phyloP scores from a whole-genome alignment of 1,140 invertebrate species.

The honey bee (Apis mellifera) region DNA sequence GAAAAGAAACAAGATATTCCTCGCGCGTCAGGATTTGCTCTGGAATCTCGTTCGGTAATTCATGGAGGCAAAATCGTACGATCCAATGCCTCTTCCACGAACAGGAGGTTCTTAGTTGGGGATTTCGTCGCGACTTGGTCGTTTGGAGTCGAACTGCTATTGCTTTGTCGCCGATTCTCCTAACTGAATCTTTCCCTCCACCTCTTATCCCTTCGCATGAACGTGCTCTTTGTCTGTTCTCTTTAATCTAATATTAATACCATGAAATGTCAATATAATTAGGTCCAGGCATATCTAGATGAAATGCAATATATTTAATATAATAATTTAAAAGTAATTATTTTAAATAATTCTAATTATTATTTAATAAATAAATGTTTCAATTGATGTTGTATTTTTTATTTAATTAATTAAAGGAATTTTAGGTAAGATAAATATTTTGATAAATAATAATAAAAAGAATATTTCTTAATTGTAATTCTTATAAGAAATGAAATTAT shows the following conservation, averaged over 20 bases:
- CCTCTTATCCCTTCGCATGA: accelerated
- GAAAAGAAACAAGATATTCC: constrained; percentile 57
- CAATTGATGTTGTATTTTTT: no score
- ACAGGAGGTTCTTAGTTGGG: constrained; percentile 7
- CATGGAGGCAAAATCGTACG: constrained; percentile 50
- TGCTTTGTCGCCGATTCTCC: constrained; percentile 42
- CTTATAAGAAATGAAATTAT: no score
- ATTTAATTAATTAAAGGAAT: no score
- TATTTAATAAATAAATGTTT: no score
- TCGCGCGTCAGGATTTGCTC: constrained; percentile 52
- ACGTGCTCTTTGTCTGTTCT: neutral
- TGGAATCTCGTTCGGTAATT: constrained; percentile 63
- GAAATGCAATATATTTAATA: no score
- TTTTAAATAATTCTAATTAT: no score
- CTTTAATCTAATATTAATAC: neutral
- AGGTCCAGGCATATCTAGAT: no score
- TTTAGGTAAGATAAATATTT: no score
- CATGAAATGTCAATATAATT: no score
- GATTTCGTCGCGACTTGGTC: constrained; percentile 1
- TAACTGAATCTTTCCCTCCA: constrained; percentile 4
- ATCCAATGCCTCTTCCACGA: constrained; percentile 43
- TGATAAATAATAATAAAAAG: no score
- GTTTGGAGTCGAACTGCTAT: constrained; percentile 4
- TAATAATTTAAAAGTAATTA: no score
- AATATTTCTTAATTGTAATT: no score